Conservation (phyloP, 2,113 vertebrate genomes). For the Apeltes quadracus region DNA sequence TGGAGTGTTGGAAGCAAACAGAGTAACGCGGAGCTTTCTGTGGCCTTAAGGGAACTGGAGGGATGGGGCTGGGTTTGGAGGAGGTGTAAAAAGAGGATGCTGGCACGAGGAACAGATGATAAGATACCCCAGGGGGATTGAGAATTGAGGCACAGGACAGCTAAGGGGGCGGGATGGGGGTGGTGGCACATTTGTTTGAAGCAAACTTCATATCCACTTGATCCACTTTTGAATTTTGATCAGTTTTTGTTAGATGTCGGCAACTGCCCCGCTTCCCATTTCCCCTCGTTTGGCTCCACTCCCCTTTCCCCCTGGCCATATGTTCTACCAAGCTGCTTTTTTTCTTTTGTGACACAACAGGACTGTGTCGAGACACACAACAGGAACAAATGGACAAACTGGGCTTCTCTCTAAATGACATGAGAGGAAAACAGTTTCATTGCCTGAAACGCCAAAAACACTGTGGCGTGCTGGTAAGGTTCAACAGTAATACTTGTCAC, state of each 20-base stretch:
- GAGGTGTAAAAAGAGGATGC: conserved; percentile 54
- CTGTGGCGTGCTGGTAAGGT: not conserved
- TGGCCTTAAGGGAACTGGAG: conserved; percentile 52
- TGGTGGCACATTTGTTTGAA: conserved; percentile 66
- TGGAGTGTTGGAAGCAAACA: conserved; percentile 32
- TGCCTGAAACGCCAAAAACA: not conserved
- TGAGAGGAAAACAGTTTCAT: not conserved
- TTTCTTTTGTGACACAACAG: conserved; percentile 40
- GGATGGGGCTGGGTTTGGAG: conserved; percentile 39
- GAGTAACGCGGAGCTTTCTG: conserved; percentile 38
- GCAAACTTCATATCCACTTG: conserved; percentile 67
- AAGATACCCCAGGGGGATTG: conserved; percentile 44
- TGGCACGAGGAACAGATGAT: conserved; percentile 55
- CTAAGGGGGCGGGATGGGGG: conserved; percentile 8
- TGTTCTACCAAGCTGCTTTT: conserved; percentile 38
- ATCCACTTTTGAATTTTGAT: conserved; percentile 63
- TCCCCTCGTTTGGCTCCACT: conserved; percentile 32
- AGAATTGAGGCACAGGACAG: conserved; percentile 40
- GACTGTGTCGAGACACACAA: conserved; percentile 14
- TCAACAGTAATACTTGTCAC: not conserved
- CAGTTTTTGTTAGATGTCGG: conserved; percentile 63
- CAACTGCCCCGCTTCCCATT: conserved; percentile 33
- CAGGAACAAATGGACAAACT: not conserved
- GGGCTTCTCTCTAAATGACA: not conserved
- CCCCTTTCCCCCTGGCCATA: conserved; percentile 37